Percentiles rank a stretch among this genome's conserved stretches.
Conservation (phyloP, 2,888 invertebrate species). For the Neoaliturus tenellus region DNA sequence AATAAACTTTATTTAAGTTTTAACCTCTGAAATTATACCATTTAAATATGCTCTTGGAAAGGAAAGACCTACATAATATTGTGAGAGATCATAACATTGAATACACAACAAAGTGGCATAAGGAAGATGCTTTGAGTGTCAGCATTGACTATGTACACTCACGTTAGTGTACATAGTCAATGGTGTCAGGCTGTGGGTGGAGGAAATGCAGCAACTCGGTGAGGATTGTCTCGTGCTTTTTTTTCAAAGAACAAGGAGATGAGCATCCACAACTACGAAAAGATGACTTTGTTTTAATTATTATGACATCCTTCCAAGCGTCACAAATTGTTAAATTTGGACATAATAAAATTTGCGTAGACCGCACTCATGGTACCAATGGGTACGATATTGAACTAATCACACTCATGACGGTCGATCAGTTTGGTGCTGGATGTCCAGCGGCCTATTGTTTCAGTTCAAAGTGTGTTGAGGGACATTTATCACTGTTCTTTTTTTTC, state of each 20-base stretch:
- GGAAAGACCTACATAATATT: conserved; percentile 67
- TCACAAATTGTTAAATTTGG: conserved; percentile 63
- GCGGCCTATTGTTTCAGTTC: conserved; percentile 62
- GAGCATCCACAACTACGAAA: conserved; percentile 52
- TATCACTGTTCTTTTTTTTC: conserved; percentile 61
- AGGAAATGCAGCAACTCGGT: conserved; percentile 59
- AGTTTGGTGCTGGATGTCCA: conserved; percentile 63
- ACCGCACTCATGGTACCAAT: conserved; percentile 66
- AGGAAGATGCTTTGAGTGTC: conserved; percentile 63
- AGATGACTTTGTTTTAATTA: conserved; percentile 65
- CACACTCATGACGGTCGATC: conserved; percentile 60
- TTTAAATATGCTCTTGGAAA: conserved; percentile 62
- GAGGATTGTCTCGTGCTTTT: conserved; percentile 55
- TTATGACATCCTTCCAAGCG: conserved; percentile 63
- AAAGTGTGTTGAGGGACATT: conserved; percentile 58
- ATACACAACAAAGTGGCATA: conserved; percentile 59
- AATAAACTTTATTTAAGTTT: too few relatives aligned
- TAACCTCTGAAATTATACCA: too few relatives aligned
- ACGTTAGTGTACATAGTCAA: too few relatives aligned
- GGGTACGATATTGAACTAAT: conserved; percentile 61
- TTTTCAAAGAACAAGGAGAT: conserved; percentile 63
- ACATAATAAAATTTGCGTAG: conserved; percentile 65
- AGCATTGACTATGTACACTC: too few relatives aligned
- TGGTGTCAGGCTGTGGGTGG: conserved; percentile 64
- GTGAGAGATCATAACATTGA: conserved; percentile 62